Evolutionary conservation across 2,113 vertebrate genomes (phyloP), one percentile per base, ranked within the genome.

Genomic region (Callocephalon fimbriatum): DNA sequence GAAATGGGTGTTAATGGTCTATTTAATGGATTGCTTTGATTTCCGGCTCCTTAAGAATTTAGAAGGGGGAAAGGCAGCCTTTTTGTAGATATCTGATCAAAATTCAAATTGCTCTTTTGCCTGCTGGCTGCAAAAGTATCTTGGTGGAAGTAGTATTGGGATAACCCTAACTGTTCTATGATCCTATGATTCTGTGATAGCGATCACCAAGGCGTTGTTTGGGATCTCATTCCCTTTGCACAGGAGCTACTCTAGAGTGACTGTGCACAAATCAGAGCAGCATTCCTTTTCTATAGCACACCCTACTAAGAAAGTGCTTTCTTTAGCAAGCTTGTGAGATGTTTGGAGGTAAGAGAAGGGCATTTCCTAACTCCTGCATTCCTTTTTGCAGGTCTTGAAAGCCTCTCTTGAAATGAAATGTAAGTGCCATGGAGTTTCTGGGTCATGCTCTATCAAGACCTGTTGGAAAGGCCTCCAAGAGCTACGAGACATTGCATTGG

Each of bases 391-490:
- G 99, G 99, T 97, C 59, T 97, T 99, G 94, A 98, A 98, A 73
- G 99, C 98, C 12, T 99, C 99, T 22, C 95, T 99, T 96, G 99
- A 99, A 95, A 98, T 99, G 98, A 99, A 99, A 97, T 99, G 99
- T 97, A 99, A 99, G 79, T 99, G 99, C 93, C 99, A 99, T 3
- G 99, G 99, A 9, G 99, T 99, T 15, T 99, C 99, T 9, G 99
- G 99, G 82, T 99, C 99, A 95, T 99, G 99, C 97, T 99, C 99
- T 53, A 99, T 99, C 95, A 99, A 99, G 94, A 99, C 99, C 81
- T 99, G 99, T 97, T 99, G 99, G 99, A 99, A 98, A 97, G 99
- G 99, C 71, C 98, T 99, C 59, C 99, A 99, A 91, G 99, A 99
- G 90, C 98, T 99, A 71, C 98, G 97, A 65, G 99, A 99, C 68